Conservation (phyloP, 2,888 invertebrate species). For the Morpho deidamia region DNA sequence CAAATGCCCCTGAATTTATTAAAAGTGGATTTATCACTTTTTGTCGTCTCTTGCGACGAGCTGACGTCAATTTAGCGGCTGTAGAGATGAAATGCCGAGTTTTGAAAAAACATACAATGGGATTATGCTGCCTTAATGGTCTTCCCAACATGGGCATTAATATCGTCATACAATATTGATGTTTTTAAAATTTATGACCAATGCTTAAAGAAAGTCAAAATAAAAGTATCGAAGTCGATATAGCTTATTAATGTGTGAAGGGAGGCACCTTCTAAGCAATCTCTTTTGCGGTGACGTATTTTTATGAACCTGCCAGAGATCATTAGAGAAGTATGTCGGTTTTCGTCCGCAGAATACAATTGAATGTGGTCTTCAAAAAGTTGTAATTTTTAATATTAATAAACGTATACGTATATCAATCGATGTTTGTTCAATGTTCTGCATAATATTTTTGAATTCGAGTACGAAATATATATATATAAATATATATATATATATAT, state of each 20-base stretch:
- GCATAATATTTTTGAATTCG: neutral
- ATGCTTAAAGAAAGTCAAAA: constrained; percentile 41
- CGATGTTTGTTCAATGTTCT: neutral
- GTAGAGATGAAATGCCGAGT: constrained; percentile 47
- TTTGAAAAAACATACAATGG: constrained; percentile 68
- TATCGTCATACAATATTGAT: constrained; percentile 76
- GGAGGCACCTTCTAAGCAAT: constrained; percentile 61
- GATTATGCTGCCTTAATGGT: constrained; percentile 72
- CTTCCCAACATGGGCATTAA: constrained; percentile 74
- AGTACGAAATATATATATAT: neutral
- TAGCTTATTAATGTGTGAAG: constrained; percentile 75
- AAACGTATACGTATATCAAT: constrained; percentile 17
- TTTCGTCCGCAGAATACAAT: constrained; percentile 69
- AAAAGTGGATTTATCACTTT: constrained; percentile 43
- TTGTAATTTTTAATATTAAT: constrained; percentile 59
- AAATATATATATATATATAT: too few species aligned
- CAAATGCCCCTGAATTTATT: constrained; percentile 20
- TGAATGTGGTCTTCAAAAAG: constrained; percentile 69
- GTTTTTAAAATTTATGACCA: constrained; percentile 69
- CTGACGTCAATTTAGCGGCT: constrained; percentile 62
- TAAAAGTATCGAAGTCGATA: constrained; percentile 63
- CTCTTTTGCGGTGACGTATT: constrained; percentile 55
- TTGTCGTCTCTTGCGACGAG: constrained; percentile 27
- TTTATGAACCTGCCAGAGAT: constrained; percentile 57
- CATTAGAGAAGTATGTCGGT: constrained; percentile 67